phyloP scores from a whole-genome alignment of 2,888 invertebrate species.

The Apamea crenata region DNA sequence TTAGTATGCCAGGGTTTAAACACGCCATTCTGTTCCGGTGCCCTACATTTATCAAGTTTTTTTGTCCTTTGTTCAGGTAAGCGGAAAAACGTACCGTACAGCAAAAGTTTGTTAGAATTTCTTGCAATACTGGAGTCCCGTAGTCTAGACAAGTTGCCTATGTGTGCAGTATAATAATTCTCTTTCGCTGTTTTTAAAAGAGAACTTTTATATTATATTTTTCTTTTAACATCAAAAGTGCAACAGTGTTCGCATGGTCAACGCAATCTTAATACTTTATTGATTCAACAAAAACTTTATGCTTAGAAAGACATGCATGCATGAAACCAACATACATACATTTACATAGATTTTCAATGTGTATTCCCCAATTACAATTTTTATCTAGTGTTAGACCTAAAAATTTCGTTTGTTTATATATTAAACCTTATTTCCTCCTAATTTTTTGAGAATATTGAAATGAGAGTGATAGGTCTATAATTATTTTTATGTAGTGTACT shows the following conservation, averaged over 20 bases:
- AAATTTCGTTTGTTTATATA: too few species aligned
- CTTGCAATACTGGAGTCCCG: neutral
- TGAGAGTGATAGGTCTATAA: too few species aligned
- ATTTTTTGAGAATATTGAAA: too few species aligned
- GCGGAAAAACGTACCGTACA: slow-evolving; percentile 1
- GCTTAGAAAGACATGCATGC: too few species aligned
- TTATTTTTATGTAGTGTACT: too few species aligned
- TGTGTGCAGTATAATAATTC: neutral
- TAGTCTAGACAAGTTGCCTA: neutral
- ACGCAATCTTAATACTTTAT: neutral
- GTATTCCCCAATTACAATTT: too few species aligned
- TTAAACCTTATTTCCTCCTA: too few species aligned
- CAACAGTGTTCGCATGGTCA: neutral
- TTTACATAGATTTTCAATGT: too few species aligned
- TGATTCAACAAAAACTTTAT: neutral
- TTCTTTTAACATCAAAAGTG: slow-evolving; percentile 5
- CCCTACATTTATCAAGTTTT: slow-evolving; percentile 53
- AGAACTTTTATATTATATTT: neutral
- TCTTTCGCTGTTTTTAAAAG: neutral
- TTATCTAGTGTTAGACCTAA: too few species aligned
- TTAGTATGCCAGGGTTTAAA: slow-evolving; percentile 59
- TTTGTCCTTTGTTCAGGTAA: slow-evolving; percentile 38
- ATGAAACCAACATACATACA: too few species aligned
- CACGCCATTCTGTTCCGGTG: slow-evolving; percentile 58
- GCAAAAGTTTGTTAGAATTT: slow-evolving; percentile 5